Conservation (phyloP, 2,113 vertebrate species). For the Gallinago paraguaiae region DNA sequence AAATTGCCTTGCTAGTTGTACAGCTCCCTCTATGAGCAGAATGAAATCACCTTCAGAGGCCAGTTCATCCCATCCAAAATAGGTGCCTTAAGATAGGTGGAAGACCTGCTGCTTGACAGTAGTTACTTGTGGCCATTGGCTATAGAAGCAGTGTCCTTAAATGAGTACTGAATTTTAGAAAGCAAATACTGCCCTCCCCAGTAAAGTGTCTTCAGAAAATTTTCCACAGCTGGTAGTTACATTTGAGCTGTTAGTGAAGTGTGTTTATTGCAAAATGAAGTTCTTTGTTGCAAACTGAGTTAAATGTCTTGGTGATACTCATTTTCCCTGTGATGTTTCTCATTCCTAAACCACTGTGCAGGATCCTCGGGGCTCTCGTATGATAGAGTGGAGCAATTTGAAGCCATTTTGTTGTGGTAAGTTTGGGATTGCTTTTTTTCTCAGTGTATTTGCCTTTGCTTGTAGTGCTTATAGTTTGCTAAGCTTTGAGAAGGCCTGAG, state of each 20-base stretch:
- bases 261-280: not conserved
- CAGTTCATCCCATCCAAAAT: not conserved
- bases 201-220: not conserved
- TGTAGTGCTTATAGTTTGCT: not conserved
- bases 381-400: conserved; percentile 87
- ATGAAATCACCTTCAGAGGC: not conserved
- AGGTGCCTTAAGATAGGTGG: not conserved
- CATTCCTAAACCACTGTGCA: conserved; percentile 24
- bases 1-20: not conserved
- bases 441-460: not conserved
- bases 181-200: not conserved
- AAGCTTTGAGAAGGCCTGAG: not conserved
- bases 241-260: not conserved
- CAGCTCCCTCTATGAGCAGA: not conserved
- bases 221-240: not conserved
- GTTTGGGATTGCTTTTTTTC: not conserved
- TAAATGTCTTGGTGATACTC: not conserved
- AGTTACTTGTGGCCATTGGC: not conserved
- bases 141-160: not conserved
- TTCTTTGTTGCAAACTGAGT: not conserved
- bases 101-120: not conserved
- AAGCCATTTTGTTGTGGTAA: conserved; percentile 88
- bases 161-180: not conserved
- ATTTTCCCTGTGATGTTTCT: not conserved
- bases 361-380: conserved; percentile 90